A percentile compares a stretch with the other conserved stretches of the same genome.
These are phyloP conservation scores for Tetragnatha versicolor DNA, from an alignment of 1,140 invertebrate genomes.

Conservation along the genomic window DNA sequence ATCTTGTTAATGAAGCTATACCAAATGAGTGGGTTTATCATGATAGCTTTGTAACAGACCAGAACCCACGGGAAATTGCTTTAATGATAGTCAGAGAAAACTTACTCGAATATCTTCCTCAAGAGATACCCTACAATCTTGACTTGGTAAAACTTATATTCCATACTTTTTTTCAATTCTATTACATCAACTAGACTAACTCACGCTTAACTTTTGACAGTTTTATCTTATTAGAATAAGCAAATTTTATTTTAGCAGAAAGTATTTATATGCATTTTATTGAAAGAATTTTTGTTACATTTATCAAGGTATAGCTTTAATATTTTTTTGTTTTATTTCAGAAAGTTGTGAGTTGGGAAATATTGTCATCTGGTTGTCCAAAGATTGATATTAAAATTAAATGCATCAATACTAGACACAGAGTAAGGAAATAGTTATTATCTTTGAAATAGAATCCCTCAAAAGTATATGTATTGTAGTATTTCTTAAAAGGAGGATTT, in stretches of 20 bases:
- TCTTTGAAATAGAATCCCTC: too few relatives aligned
- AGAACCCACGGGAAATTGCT: constrained; percentile 74
- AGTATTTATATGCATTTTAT: too few relatives aligned
- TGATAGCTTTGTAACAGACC: constrained; percentile 74
- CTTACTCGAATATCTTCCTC: constrained; percentile 77
- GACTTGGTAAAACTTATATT: constrained; percentile 62
- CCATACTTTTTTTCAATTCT: neutral
- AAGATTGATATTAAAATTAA: constrained; percentile 34
- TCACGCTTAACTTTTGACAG: too few relatives aligned
- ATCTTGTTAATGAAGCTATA: constrained; percentile 73
- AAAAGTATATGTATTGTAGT: too few relatives aligned
- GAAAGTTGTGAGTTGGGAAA: constrained; percentile 24
- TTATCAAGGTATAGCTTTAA: neutral
- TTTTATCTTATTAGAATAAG: too few relatives aligned
- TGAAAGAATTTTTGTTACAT: neutral
- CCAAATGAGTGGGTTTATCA: constrained; percentile 73
- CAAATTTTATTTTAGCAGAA: too few relatives aligned
- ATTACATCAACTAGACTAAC: too few relatives aligned
- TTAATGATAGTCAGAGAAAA: constrained; percentile 77
- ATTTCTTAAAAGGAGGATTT: too few relatives aligned
- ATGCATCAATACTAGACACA: constrained; percentile 14
- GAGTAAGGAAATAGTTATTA: constrained; percentile 9
- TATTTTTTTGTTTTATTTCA: constrained; percentile 16
- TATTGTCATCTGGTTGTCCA: constrained; percentile 24
- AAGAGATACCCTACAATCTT: constrained; percentile 84